A percentile compares a stretch with the other conserved stretches of the same genome.
These are phyloP conservation scores for Tenualosa ilisha DNA, from an alignment of 2,797 vertebrate genomes.

Conservation along the genomic window DNA sequence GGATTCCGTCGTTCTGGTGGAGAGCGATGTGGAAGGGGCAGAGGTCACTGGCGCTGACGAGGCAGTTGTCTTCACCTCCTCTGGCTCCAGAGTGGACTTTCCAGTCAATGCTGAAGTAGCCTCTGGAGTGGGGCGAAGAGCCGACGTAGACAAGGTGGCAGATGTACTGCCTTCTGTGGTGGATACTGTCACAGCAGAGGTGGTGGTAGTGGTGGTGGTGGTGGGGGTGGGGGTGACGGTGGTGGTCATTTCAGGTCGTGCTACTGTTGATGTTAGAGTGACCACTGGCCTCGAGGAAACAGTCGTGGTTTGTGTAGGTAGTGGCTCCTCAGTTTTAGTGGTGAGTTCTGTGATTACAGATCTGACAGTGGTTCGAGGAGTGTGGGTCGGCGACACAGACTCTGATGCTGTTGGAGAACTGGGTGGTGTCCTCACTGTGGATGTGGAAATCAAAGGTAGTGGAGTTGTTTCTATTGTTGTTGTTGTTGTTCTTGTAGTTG, in stretches of 20 bases:
- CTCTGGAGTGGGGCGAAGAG: neutral
- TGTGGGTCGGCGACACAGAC: neutral
- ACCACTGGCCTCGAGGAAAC: neutral
- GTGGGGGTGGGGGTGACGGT: neutral
- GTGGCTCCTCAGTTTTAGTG: neutral
- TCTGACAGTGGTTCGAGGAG: neutral
- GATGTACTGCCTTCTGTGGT: neutral
- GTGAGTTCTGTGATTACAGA: neutral
- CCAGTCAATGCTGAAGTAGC: neutral
- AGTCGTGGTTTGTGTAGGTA: neutral
- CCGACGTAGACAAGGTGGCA: neutral
- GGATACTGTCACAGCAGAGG: neutral
- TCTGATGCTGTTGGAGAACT: neutral
- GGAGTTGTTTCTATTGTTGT: neutral
- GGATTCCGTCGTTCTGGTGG: neutral
- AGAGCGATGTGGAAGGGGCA: neutral
- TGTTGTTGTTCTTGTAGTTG: conserved; percentile 17
- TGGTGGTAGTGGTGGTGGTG: conserved; percentile 28
- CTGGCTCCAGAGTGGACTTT: neutral
- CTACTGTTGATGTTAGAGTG: conserved; percentile 16
- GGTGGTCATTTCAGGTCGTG: conserved; percentile 21
- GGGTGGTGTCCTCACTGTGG: conserved; percentile 22
- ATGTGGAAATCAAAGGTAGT: conserved; percentile 4
- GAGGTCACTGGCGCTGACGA: neutral
- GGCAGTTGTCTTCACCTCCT: neutral